Conservation (phyloP, 2,888 invertebrate genomes). For the Gastrophysa polygoni region DNA sequence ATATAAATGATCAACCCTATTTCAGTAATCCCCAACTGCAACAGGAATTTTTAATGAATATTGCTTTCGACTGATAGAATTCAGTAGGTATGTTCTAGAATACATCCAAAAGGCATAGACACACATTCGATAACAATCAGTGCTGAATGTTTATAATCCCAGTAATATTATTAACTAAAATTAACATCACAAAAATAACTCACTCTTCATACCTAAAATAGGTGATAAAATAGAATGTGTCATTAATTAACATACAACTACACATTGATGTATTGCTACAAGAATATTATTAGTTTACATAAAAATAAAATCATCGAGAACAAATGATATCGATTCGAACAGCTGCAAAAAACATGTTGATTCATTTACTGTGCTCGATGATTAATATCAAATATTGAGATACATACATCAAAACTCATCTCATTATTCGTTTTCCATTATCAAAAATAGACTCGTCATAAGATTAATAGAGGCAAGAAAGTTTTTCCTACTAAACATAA, state of each 20-base stretch:
- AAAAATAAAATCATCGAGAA: not conserved
- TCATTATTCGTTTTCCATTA: not conserved
- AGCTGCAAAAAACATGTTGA: not conserved
- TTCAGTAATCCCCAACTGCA: no score
- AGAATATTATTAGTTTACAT: not conserved
- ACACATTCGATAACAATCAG: no score
- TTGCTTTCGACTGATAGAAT: no score
- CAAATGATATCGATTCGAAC: not conserved
- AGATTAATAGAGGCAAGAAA: not conserved
- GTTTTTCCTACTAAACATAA: not conserved
- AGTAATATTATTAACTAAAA: not conserved
- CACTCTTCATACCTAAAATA: slow-evolving; percentile 1
- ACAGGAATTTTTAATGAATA: no score
- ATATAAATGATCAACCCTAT: no score
- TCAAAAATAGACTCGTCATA: not conserved
- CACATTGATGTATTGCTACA: not conserved
- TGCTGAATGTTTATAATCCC: no score
- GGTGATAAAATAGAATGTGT: not conserved
- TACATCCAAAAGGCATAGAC: no score
- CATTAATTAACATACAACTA: not conserved
- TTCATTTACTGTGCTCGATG: not conserved
- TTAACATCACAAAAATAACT: slow-evolving; percentile 14
- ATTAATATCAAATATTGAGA: no score
- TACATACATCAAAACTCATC: not conserved
- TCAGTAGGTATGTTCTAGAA: no score